phyloP scores from a whole-genome alignment of 2,113 vertebrate genomes.

The Spilogale gracilis region DNA sequence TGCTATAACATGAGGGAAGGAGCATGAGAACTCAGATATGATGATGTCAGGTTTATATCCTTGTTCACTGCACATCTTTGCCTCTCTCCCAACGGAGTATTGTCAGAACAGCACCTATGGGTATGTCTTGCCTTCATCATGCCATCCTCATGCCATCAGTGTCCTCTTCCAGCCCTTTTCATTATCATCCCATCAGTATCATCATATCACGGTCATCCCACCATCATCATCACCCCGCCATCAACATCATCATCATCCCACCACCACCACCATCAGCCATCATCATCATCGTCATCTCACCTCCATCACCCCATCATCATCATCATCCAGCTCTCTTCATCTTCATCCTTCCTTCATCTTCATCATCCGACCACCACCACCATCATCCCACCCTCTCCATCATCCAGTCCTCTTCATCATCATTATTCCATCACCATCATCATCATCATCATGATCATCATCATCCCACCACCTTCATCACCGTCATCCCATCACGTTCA shows the following conservation, averaged over 20 bases:
- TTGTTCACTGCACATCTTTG: neutral
- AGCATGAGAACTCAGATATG: neutral
- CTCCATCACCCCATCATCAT: neutral
- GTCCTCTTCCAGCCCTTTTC: rapidly evolving
- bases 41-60: no score
- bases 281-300: neutral
- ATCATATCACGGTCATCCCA: no score
- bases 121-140: rapidly evolving
- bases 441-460: neutral
- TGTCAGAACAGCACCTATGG: no score
- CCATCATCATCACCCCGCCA: neutral
- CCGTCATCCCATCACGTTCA: neutral
- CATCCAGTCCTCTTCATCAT: neutral
- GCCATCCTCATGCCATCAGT: no score
- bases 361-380: neutral
- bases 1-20: no score
- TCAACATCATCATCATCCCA: no score
- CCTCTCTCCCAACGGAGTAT: neutral
- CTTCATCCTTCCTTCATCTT: neutral
- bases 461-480: neutral
- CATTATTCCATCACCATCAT: neutral
- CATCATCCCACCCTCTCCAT: neutral
- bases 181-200: neutral
- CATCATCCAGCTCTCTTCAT: neutral
- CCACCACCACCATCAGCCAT: rapidly evolving